phyloP scores from a whole-genome alignment of 2,797 vertebrate species.

The Gobio occitaniae region DNA sequence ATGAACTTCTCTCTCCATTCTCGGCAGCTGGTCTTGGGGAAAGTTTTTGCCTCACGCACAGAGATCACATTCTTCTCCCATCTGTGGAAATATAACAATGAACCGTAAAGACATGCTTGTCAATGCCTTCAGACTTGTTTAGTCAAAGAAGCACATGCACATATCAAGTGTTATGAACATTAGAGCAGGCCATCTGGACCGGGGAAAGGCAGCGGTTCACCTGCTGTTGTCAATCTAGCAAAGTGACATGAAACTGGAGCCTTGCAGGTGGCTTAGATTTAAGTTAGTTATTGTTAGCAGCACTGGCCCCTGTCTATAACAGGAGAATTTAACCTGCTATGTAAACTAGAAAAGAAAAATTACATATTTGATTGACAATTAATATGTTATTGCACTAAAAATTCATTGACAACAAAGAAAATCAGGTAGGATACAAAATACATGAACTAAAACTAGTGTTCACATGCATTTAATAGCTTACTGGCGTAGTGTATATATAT shows the following conservation, averaged over 20 bases:
- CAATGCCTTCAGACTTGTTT: neutral
- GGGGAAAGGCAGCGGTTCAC: slow-evolving; percentile 70
- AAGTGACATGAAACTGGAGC: slow-evolving; percentile 75
- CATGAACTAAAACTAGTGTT: neutral
- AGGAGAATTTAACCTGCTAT: neutral
- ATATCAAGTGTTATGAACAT: slow-evolving; percentile 17
- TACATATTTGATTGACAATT: neutral
- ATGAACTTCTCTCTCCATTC: slow-evolving; percentile 95
- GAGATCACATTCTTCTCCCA: slow-evolving; percentile 91
- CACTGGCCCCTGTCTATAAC: slow-evolving; percentile 28
- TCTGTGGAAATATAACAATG: slow-evolving; percentile 71
- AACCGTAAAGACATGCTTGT: slow-evolving; percentile 27
- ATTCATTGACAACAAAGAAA: neutral
- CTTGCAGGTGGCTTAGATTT: slow-evolving; percentile 52
- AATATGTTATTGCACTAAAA: neutral
- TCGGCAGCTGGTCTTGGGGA: slow-evolving; percentile 81
- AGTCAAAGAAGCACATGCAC: neutral
- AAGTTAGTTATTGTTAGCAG: slow-evolving; percentile 49
- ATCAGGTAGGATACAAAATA: neutral
- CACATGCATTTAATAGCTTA: neutral
- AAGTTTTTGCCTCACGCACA: slow-evolving; percentile 87
- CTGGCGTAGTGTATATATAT: neutral
- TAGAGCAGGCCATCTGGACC: slow-evolving; percentile 46
- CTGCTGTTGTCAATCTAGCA: slow-evolving; percentile 79
- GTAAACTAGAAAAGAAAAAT: neutral